Evolutionary conservation across 2,113 vertebrate genomes (phyloP).

Genomic region (Illadopsis cleaveri): DNA sequence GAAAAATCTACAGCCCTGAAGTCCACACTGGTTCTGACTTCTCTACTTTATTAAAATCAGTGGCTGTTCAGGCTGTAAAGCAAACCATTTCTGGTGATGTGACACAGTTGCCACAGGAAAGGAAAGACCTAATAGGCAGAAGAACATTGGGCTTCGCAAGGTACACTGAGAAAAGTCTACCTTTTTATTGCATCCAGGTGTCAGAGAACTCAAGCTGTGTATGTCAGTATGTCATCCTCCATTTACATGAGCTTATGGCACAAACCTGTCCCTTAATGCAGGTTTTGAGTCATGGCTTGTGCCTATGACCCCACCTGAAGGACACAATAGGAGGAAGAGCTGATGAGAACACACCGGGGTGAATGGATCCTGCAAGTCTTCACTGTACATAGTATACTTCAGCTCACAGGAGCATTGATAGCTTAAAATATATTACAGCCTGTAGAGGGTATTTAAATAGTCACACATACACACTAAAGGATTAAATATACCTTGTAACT

Average conservation of each 20-base stretch:
- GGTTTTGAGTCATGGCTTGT: neutral
- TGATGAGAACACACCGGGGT: neutral
- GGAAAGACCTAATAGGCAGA: neutral
- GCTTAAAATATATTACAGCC: neutral
- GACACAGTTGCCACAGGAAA: neutral
- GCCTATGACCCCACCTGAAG: neutral
- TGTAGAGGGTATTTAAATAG: neutral
- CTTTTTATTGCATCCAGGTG: neutral
- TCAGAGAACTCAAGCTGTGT: neutral
- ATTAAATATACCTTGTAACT: neutral
- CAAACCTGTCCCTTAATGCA: neutral
- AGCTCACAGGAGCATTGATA: neutral
- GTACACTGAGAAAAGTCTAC: neutral
- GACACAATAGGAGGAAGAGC: neutral
- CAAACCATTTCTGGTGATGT: neutral
- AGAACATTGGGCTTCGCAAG: neutral
- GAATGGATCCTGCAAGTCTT: neutral
- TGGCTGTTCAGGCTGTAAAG: neutral
- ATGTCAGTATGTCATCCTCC: neutral
- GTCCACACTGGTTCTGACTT: neutral
- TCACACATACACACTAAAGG: neutral
- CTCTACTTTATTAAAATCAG: neutral
- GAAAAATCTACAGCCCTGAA: neutral
- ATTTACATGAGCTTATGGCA: neutral
- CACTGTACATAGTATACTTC: fast-evolving